Percentiles rank a stretch among this genome's conserved stretches.
Evolutionary conservation across 1,140 invertebrate species (phyloP).

Genomic region (Meloidogyne chitwoodi): DNA sequence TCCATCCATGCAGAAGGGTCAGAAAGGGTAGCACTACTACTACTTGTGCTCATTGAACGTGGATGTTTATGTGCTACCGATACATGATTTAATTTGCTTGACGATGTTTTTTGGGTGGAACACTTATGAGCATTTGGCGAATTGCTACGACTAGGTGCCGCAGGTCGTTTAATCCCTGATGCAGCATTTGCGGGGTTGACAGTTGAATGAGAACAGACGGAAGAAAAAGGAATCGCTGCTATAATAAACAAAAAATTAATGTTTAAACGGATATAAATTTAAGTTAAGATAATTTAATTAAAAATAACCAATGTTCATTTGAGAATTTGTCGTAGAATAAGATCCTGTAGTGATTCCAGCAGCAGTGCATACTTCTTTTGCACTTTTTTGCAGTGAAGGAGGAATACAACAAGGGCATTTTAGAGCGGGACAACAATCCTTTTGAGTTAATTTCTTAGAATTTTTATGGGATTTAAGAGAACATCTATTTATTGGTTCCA

Average conservation of each 20-base stretch:
- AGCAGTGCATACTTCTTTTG: conserved; percentile 21
- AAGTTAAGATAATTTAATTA: too few relatives aligned
- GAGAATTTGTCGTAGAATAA: neutral
- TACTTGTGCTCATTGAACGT: conserved; percentile 12
- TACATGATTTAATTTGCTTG: neutral
- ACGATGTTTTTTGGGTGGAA: neutral
- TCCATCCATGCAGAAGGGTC: conserved; percentile 9
- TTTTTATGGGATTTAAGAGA: conserved; percentile 7
- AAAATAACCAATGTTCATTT: neutral
- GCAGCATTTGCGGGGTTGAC: neutral
- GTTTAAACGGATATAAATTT: too few relatives aligned
- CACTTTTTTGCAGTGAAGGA: conserved; percentile 9
- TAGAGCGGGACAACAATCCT: conserved; percentile 7
- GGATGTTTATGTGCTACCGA: neutral
- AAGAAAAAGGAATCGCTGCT: neutral
- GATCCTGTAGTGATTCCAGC: conserved; percentile 6
- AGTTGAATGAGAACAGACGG: neutral
- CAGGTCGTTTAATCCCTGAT: neutral
- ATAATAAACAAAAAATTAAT: neutral
- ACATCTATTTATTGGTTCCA: neutral
- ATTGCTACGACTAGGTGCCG: conserved; percentile 10
- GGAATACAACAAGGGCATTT: conserved; percentile 20
- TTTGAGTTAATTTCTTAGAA: conserved; percentile 8
- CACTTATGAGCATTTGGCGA: neutral
- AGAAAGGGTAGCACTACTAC: conserved; percentile 7